A percentile compares a stretch with the other conserved stretches of the same genome.
phyloP scores from a whole-genome alignment of 2,797 vertebrate genomes.

The Podarcis siculus region DNA sequence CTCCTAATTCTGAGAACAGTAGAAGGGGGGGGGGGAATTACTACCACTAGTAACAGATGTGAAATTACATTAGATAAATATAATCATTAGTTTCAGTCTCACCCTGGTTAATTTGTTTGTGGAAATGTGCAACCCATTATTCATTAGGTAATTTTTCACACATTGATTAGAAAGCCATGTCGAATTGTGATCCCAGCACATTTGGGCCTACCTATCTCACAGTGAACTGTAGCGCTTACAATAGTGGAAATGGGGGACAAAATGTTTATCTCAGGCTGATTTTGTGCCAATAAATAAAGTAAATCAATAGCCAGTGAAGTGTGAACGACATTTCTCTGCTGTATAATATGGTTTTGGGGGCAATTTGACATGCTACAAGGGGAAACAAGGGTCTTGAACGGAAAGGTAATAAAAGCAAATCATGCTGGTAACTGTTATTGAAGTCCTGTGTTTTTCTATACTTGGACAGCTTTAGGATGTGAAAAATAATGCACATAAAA shows the following conservation, averaged over 20 bases:
- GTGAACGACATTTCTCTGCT: conserved; percentile 95
- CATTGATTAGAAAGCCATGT: conserved; percentile 91
- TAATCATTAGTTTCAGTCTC: conserved; percentile 98
- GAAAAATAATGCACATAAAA: conserved; percentile 78
- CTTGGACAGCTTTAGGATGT: conserved; percentile 78
- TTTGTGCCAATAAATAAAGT: conserved; percentile 99
- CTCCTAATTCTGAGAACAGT: conserved; percentile 77
- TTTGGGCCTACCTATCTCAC: conserved; percentile 89
- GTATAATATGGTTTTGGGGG: conserved; percentile 87
- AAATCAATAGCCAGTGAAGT: conserved; percentile 98
- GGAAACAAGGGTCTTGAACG: conserved; percentile 84
- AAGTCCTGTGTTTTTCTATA: conserved; percentile 79
- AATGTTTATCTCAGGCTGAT: conserved; percentile 95
- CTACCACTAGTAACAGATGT: conserved; percentile 90
- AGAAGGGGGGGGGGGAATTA: conserved; percentile 77
- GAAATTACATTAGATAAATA: conserved; percentile 99
- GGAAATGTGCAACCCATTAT: conserved; percentile 97
- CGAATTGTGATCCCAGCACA: conserved; percentile 91
- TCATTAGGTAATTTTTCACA: conserved; percentile 99
- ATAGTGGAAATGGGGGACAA: conserved; percentile 88
- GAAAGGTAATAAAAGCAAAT: conserved; percentile 87
- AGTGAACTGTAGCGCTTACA: conserved; percentile 84
- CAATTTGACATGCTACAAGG: conserved; percentile 88
- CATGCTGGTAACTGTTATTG: conserved; percentile 81
- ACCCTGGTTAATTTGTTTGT: conserved; percentile 98